Evolutionary conservation across 2,113 vertebrate genomes (phyloP).

Genomic region (Naja naja): DNA sequence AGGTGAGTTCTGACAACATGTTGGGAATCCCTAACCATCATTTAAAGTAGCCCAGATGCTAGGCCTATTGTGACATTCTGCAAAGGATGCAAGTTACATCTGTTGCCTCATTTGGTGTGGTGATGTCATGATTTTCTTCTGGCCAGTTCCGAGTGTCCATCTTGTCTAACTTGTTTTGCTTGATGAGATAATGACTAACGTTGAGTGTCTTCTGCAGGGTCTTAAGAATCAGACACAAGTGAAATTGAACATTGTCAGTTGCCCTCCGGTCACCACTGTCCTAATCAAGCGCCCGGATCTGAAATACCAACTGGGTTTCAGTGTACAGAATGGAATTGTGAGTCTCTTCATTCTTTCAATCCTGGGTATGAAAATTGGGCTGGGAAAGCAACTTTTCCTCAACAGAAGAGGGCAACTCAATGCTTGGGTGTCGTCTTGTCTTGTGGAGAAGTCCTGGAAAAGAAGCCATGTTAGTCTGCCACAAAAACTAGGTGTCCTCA

Average conservation of each 20-base stretch:
- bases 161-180: neutral
- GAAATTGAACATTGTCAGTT: constrained; percentile 97
- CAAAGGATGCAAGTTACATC: neutral
- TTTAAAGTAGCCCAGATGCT: neutral
- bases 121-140: neutral
- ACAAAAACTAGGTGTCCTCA: neutral
- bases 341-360: constrained; percentile 58
- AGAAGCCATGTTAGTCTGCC: no score
- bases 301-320: constrained; percentile 98
- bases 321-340: constrained; percentile 98
- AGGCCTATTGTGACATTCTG: neutral
- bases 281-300: constrained; percentile 97
- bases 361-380: no score
- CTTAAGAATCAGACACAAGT: constrained; percentile 97
- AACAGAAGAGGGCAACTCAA: neutral
- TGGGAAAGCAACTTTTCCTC: neutral
- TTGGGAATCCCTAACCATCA: neutral
- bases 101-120: neutral
- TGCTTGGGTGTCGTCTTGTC: neutral
- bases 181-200: constrained; percentile 8
- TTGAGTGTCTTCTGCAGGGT: constrained; percentile 73
- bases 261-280: constrained; percentile 95
- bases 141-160: neutral
- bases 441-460: neutral
- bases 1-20: neutral